These are phyloP conservation scores for Eidolon dupreanum DNA, from an alignment of 2,797 vertebrate genomes.

Conservation along the genomic window DNA sequence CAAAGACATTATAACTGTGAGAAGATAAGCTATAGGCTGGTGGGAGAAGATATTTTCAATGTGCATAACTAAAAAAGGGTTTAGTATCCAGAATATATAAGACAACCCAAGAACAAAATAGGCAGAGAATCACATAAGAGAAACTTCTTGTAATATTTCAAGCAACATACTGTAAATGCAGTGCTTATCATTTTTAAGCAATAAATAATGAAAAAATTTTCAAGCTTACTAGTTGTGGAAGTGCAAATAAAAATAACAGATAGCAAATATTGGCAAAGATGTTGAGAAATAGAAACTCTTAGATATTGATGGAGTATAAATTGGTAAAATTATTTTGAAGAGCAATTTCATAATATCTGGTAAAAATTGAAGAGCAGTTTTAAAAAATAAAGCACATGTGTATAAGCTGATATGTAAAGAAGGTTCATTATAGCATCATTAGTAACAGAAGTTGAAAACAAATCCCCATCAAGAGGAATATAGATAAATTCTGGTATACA, in stretches of 20 bases:
- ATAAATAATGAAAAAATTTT: slow-evolving; percentile 44
- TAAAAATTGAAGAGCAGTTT: not conserved
- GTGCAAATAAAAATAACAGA: slow-evolving; percentile 41
- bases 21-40: not conserved
- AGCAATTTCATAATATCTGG: not conserved
- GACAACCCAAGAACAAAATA: not conserved
- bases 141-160: not conserved
- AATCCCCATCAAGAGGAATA: slow-evolving; percentile 18
- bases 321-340: slow-evolving; percentile 48
- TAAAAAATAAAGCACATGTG: not conserved
- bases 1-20: not conserved
- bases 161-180: too few species aligned
- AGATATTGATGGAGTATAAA: not conserved
- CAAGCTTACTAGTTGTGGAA: slow-evolving; percentile 10
- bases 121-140: slow-evolving; percentile 34
- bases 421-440: not conserved
- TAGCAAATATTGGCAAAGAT: not conserved
- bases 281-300: slow-evolving; percentile 36
- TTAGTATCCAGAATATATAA: slow-evolving; percentile 37
- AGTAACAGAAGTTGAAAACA: slow-evolving; percentile 30
- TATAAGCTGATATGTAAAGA: slow-evolving; percentile 28
- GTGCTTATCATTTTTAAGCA: not conserved
- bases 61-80: not conserved
- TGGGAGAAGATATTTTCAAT: slow-evolving; percentile 27
- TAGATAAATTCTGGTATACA: not conserved